Percentiles rank a stretch among this genome's conserved stretches.
These are phyloP conservation scores for Synanthedon vespiformis DNA, from an alignment of 2,888 invertebrate genomes.

Conservation along the genomic window DNA sequence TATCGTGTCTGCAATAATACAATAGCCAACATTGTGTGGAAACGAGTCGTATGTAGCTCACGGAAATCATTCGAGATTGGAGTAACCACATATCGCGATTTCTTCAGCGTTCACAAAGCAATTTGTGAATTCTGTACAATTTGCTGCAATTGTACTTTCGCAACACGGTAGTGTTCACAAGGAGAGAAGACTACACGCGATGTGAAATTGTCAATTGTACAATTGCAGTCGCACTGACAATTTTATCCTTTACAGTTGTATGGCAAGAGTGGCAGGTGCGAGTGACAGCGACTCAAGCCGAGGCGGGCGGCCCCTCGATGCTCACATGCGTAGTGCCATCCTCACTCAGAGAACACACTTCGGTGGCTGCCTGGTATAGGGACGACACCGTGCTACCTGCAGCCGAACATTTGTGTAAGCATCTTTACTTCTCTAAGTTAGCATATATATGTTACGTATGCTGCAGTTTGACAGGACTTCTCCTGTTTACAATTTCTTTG, in stretches of 20 bases:
- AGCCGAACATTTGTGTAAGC: conserved; percentile 48
- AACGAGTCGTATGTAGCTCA: too few species aligned
- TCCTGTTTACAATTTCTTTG: too few species aligned
- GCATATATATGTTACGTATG: background rate
- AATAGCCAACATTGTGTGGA: too few species aligned
- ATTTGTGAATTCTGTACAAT: too few species aligned
- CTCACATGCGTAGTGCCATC: conserved; percentile 75
- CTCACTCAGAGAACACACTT: conserved; percentile 76
- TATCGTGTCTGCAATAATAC: too few species aligned
- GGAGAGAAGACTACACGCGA: too few species aligned
- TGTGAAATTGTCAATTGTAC: background rate
- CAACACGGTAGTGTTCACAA: too few species aligned
- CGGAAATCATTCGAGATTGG: too few species aligned
- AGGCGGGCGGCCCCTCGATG: conserved; percentile 78
- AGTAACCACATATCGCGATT: too few species aligned
- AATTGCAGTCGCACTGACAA: background rate
- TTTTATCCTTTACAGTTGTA: conserved; percentile 67
- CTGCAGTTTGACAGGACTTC: conserved; percentile 7
- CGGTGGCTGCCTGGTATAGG: conserved; percentile 82
- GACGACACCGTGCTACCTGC: conserved; percentile 80
- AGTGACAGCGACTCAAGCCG: conserved; percentile 77
- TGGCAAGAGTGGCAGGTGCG: conserved; percentile 82
- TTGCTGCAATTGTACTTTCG: too few species aligned
- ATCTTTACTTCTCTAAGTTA: background rate
- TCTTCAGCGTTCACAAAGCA: too few species aligned